Evolutionary conservation across 2,113 vertebrate genomes (phyloP), one percentile per base, ranked within the genome.

Genomic region (human): DNA sequence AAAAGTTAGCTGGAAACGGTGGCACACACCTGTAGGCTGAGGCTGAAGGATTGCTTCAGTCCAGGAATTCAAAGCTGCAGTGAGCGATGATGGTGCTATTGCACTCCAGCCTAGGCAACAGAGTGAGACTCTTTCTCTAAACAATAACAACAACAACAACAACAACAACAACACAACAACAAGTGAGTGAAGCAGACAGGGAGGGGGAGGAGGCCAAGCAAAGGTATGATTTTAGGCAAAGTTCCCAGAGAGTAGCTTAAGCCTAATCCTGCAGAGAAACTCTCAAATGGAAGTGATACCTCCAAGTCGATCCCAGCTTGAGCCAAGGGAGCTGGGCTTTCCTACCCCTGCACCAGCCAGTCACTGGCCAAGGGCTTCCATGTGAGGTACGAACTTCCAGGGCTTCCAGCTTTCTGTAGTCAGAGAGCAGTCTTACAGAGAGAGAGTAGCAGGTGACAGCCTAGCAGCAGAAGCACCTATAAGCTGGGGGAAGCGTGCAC

Each of bases 401-500:
- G 0, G 0, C 30, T 16, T 73, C 52, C 64, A 8, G 20, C 45
- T 40, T 55, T 66, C 61, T 43, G 82, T 1, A 1, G 22, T n/a
- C 43, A 68, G 78, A 81, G 52, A 50, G 30, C 50, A 48, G 57
- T 48, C 68, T 72, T 64, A 32, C 50, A 22, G 52, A 23, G 66
- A 23, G 66, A 35, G 55, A 22, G 40, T 4, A 5, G 16, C 55
- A 68, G 48, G 27, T 38, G 59, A 20, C 14, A 13, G 32, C 35
- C 35, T 50, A 38, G 40, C 43, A 35, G 75, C 70, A 10, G 30
- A 43, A 27, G 66, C 8, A 1, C 27, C 64, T 8, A 1, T 6
- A 22, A 45, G 23, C n/a, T 3, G 1, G 52, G 8, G n/a, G 45
- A 30, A 3, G 0, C 3, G 14, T 13, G 55, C 38, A 0, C 27